Conservation (phyloP, 2,113 vertebrate genomes). For the Campylorhamphus procurvoides region DNA sequence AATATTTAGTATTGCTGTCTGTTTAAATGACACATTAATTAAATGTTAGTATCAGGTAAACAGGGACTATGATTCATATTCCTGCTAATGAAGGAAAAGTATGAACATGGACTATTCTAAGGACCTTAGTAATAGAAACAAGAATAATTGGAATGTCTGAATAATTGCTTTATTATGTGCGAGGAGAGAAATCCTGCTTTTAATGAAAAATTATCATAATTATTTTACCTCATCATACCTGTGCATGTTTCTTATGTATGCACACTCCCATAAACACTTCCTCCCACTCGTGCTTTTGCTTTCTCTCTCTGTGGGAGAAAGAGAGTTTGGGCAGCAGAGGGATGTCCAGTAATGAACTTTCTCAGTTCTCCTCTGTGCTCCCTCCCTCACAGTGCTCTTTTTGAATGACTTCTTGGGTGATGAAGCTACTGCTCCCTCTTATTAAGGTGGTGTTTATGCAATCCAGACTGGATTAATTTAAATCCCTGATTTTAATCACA, state of each 20-base stretch:
- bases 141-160: not conserved
- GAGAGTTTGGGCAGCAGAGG: not conserved
- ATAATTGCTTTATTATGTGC: not conserved
- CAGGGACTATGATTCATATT: not conserved
- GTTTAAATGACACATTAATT: not conserved
- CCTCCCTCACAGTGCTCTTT: not conserved
- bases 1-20: not conserved
- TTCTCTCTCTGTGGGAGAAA: not conserved
- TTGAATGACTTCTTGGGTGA: not conserved
- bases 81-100: not conserved
- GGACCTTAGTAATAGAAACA: not conserved
- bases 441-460: conserved; percentile 31
- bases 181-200: not conserved
- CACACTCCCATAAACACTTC: not conserved
- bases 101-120: not conserved
- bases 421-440: not conserved
- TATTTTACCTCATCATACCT: not conserved
- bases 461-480: conserved; percentile 48
- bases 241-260: not conserved
- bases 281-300: not conserved
- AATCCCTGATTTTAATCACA: conserved; percentile 63
- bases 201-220: not conserved
- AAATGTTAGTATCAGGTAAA: not conserved
- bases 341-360: not conserved
- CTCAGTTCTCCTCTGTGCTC: not conserved